Conservation (phyloP, 2,113 vertebrate genomes). For the Oncorhynchus keta region DNA sequence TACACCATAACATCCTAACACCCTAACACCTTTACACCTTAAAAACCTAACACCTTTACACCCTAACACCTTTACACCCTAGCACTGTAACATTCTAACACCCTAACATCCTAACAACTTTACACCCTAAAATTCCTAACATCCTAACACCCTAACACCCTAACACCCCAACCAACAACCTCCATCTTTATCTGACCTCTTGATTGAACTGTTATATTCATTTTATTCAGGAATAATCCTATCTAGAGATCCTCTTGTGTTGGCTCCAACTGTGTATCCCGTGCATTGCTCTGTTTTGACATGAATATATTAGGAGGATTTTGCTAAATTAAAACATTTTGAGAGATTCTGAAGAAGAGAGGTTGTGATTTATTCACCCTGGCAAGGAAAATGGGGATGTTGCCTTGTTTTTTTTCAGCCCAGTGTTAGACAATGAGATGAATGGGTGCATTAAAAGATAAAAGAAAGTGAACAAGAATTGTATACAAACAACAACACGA, state of each 20-base stretch:
- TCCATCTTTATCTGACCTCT: too few relatives aligned
- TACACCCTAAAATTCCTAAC: too few relatives aligned
- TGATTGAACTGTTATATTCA: neutral
- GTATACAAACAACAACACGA: constrained; percentile 60
- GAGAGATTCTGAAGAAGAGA: constrained; percentile 31
- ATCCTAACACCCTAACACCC: too few relatives aligned
- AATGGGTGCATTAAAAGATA: constrained; percentile 75
- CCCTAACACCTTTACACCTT: too few relatives aligned
- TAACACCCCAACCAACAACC: too few relatives aligned
- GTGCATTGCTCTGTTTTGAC: constrained; percentile 13
- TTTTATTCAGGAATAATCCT: neutral
- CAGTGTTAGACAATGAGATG: constrained; percentile 61
- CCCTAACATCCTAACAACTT: too few relatives aligned
- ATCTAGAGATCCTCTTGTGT: neutral
- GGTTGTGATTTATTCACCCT: constrained; percentile 60
- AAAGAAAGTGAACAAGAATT: constrained; percentile 57
- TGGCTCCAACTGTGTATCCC: constrained; percentile 7
- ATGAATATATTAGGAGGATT: constrained; percentile 25
- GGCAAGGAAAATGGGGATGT: constrained; percentile 50
- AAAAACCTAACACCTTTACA: too few relatives aligned
- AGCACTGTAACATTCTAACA: too few relatives aligned
- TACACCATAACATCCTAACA: too few relatives aligned
- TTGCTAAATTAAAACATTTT: constrained; percentile 36
- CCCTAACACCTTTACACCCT: too few relatives aligned
- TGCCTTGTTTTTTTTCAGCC: constrained; percentile 50